phyloP scores from a whole-genome alignment of 2,797 vertebrate genomes.

The Mallotus villosus region DNA sequence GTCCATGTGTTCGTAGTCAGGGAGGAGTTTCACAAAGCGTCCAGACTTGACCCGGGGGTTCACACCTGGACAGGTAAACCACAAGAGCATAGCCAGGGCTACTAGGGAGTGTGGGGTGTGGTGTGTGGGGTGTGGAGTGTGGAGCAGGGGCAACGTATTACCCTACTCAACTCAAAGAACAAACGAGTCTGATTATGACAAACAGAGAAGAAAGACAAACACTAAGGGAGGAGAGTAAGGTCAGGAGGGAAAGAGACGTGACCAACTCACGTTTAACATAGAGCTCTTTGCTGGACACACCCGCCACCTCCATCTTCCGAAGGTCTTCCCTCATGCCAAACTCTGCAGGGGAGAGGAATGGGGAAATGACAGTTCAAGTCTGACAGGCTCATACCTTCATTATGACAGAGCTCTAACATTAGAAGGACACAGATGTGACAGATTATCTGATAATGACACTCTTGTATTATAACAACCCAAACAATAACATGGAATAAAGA shows the following conservation, averaged over 20 bases:
- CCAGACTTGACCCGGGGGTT: slow-evolving; percentile 91
- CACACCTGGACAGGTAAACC: slow-evolving; percentile 89
- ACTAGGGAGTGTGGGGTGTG: not conserved
- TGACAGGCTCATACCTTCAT: not conserved
- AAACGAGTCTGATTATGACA: not conserved
- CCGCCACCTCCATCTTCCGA: slow-evolving; percentile 87
- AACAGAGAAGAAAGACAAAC: not conserved
- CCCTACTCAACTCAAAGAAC: too few relatives aligned
- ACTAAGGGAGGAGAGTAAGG: not conserved
- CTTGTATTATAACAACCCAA: too few relatives aligned
- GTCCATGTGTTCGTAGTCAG: slow-evolving; percentile 93
- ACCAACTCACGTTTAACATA: slow-evolving; percentile 92
- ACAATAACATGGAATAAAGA: too few relatives aligned
- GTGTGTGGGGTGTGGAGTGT: not conserved
- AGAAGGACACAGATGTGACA: too few relatives aligned
- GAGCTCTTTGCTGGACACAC: slow-evolving; percentile 88
- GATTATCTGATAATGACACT: too few relatives aligned
- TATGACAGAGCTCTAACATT: too few relatives aligned
- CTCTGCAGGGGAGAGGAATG: slow-evolving; percentile 74
- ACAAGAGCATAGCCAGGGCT: slow-evolving; percentile 31
- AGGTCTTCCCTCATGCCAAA: slow-evolving; percentile 91
- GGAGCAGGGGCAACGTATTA: not conserved
- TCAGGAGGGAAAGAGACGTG: not conserved
- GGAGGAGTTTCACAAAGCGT: slow-evolving; percentile 92
- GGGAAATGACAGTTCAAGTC: not conserved